Base-by-base conservation (phyloP, 2,888 invertebrate genomes). In the Stramonita haemastoma region DNA sequence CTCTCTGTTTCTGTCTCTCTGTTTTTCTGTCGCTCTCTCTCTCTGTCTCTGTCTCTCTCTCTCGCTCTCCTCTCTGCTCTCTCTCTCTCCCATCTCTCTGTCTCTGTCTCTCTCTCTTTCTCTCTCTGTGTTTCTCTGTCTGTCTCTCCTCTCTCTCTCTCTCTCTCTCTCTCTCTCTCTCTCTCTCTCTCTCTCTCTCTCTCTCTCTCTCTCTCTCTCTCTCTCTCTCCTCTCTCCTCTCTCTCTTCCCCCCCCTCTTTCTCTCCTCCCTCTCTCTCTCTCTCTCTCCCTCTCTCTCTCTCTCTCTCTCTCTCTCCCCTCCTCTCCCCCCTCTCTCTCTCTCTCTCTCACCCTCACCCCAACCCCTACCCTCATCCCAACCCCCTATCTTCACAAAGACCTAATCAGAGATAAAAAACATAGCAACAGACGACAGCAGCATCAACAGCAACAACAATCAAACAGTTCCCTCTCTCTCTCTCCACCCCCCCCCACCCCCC, bases 191-290 rank as follows among this genome's bases (percentile, higher is more conserved):
- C 15, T 22, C 83, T 83, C 83, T 83, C 83, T 83, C 83, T 83
- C 83, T 83, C 83, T 83, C 83, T 83, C 83, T 83, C 83, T 83
- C 83, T 83, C 83, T 83, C 83, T 22, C 83, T 83, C 83, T 22
- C 83, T 83, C 83, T 83, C 83, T 83, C 83, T 83, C 29, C 46
- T 32, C 29, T 32, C 29, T 32, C n/a, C 83, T 83, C 83, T 34
- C 34, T 83, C 83, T 83, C 34, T 83, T 34, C 11, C 83, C n/a
- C 83, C 11, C 83, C 29, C 83, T 83, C 83, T 83, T 32, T 79
- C 57, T 15, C 15, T 22, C 60, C 73, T n/a, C 73, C 2, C 73
- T 73, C 73, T 73, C 73, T 73, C 73, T 2, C 73, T 11, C n/a
- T 2, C 73, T n/a, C n/a, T 73, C 73, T n/a, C 73, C 26, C 73